These are phyloP conservation scores for Anhinga anhinga DNA, from an alignment of 2,113 vertebrate genomes.

Conservation along the genomic window DNA sequence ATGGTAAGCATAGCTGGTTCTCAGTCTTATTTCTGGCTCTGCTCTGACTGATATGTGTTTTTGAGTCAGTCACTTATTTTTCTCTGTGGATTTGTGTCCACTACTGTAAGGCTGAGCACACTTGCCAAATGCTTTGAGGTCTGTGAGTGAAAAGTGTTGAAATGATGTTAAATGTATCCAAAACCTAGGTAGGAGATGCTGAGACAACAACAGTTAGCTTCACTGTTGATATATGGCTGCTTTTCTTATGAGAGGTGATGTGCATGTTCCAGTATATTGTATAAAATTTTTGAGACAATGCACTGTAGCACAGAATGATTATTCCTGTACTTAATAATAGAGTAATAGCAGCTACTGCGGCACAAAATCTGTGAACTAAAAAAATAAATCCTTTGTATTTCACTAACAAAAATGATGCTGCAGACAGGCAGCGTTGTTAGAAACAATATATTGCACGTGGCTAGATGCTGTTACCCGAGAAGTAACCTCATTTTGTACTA, in stretches of 20 bases:
- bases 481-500: background rate
- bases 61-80: background rate
- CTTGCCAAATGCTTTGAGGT: background rate
- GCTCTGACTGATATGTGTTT: background rate
- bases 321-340: background rate
- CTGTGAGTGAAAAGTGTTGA: background rate
- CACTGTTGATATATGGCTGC: background rate
- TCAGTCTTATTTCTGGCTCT: background rate
- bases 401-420: background rate
- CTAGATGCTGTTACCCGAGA: background rate
- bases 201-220: background rate
- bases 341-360: background rate
- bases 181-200: background rate
- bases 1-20: background rate
- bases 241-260: background rate
- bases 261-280: background rate
- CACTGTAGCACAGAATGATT: background rate
- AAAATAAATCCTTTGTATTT: background rate
- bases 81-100: background rate
- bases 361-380: background rate
- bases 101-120: background rate
- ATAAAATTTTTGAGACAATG: background rate
- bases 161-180: background rate
- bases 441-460: rapidly evolving
- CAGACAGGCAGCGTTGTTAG: background rate